Base-by-base conservation (phyloP, 37 sponge, comb jelly and placozoan genomes). In the Chondrosia reniformis region DNA sequence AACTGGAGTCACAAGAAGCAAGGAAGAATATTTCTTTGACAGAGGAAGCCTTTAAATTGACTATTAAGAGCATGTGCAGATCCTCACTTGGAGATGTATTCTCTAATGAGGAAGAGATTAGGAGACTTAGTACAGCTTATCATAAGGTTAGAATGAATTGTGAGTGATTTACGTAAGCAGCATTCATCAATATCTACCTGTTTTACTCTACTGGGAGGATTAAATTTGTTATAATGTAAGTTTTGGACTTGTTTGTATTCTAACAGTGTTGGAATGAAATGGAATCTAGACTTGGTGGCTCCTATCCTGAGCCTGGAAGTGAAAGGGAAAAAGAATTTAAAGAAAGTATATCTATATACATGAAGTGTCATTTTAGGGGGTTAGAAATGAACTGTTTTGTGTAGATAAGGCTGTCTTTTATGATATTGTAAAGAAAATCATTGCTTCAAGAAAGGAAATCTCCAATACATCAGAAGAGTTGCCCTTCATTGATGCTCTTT, bases 251-350 rank as follows among this genome's bases (percentile, higher is more conserved):
- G 6, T 67, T 6, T 31, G 6, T 67, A 31, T 5, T 6, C 37
- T 7, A 15, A 17, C 39, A 84, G 80, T 79, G 78, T 27, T 89
- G 81, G 82, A 38, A 27, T 64, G 89, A 89, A 71, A 84, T 89
- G 79, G 89, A 84, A 63, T 66, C 61, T 17, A 52, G 89, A 22
- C 62, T 89, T 21, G 84, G 44, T 0, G 74, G 79, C 43, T 73
- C 71, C 34, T 33, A 77, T 17, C 87, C 86, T 0, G 83, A 74
- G 58, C 46, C 80, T 15, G 94, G 80, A 2, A 73, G 79, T 69
- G 87, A 86, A 58, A 79, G 81, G 45, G 89, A 89, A 74, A 33
- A 15, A 66, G 57, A 81, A n/a, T 89, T 93, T 55, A 71, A 86
- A 2, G 66, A 77, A 21, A 45, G 84, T 82, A 4, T 28, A 25